Base-by-base conservation (phyloP, 2,888 invertebrate species). In the Microctonus hyperodae region DNA sequence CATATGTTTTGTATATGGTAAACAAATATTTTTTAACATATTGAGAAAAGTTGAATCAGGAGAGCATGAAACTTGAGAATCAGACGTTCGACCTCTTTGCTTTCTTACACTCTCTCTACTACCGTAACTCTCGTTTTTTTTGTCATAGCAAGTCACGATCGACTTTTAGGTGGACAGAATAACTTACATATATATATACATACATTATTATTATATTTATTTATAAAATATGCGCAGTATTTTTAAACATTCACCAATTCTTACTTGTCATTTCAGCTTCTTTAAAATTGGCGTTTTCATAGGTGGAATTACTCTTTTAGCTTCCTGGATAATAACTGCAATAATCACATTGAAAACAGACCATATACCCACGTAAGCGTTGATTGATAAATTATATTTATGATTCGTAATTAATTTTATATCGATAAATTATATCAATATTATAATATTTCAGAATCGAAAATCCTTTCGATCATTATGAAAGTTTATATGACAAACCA, bases 241-340 rank as follows among this genome's bases (percentile, higher is more conserved):
- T n/a, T n/a, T n/a, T n/a, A n/a, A n/a, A n/a, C n/a, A n/a, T n/a
- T n/a, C n/a, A n/a, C n/a, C n/a, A n/a, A n/a, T 20, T 53, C 22
- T n/a, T 9, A n/a, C 10, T 5, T 33, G 20, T 61, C 20, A 56
- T 51, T 65, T 6, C 66, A 81, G 81, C 57, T 76, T 70, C 58
- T 72, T 79, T 22, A 71, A 74, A 9, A 57, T 73, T n/a, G 79
- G 77, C 13, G 81, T 81, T 1, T 73, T 82, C 5, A 77, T 85
- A 22, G 85, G 84, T 1, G 73, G 77, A 48, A 78, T 81, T 1
- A 78, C 86, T 20, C 78, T 87, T 67, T 74, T 87, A 28, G 81
- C 85, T 0, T 85, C 88, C 3, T 85, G 87, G 67, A 84, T 85
- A 1, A 85, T 85, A 0, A 88, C 89, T 23, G 85, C 87, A 2